phyloP scores from a whole-genome alignment of 2,888 invertebrate genomes.

The Drosophila fungiperda region DNA sequence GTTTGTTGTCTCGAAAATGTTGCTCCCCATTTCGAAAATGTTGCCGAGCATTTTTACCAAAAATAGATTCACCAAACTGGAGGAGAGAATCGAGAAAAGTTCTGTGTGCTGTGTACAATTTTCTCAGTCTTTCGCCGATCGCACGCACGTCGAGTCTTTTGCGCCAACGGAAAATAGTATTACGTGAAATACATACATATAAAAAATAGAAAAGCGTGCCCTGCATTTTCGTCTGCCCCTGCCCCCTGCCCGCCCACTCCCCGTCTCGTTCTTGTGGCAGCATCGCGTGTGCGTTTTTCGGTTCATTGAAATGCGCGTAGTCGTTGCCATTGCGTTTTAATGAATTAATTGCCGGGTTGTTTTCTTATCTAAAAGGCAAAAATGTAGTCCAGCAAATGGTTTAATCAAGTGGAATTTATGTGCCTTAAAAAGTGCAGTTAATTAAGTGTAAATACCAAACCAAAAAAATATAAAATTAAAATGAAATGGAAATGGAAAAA shows the following conservation, averaged over 20 bases:
- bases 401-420: conserved; percentile 83
- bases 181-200: conserved; percentile 10
- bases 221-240: conserved; percentile 25
- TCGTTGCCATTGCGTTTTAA: conserved; percentile 68
- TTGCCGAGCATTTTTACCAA: conserved; percentile 61
- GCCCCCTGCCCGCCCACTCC: neutral
- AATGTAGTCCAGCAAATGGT: conserved; percentile 75
- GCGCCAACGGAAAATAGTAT: conserved; percentile 24
- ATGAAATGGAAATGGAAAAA: conserved; percentile 39
- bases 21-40: conserved; percentile 55
- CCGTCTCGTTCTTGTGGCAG: neutral
- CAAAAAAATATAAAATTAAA: conserved; percentile 1
- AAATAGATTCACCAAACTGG: conserved; percentile 63
- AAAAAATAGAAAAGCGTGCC: conserved; percentile 69
- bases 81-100: conserved; percentile 33
- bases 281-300: conserved; percentile 43
- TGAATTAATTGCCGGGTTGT: conserved; percentile 73
- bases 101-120: neutral
- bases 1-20: conserved; percentile 58
- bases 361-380: conserved; percentile 49
- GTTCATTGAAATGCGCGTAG: conserved; percentile 68
- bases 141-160: conserved; percentile 50
- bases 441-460: conserved; percentile 75
- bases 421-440: conserved; percentile 70
- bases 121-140: conserved; percentile 65